These are phyloP conservation scores for Tiphia femorata DNA, from an alignment of 2,888 invertebrate genomes.

Conservation along the genomic window DNA sequence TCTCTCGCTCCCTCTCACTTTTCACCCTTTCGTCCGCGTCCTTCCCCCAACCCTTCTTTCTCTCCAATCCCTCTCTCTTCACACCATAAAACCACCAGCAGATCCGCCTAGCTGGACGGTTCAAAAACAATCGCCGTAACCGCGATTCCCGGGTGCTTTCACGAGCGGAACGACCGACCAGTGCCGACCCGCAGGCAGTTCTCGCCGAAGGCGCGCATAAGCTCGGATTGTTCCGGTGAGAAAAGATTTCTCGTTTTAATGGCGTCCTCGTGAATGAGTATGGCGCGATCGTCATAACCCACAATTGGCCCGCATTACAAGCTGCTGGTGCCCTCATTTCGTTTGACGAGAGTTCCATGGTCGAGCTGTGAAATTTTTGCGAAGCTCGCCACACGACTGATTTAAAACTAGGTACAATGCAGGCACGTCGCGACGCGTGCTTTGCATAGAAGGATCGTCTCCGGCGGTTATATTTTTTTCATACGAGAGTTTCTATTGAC, in stretches of 20 bases:
- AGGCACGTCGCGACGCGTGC: too few species aligned
- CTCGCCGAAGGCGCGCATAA: slow-evolving; percentile 19
- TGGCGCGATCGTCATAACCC: slow-evolving; percentile 24
- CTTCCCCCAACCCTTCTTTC: neutral
- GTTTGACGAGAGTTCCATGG: too few species aligned
- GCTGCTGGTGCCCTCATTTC: slow-evolving; percentile 6
- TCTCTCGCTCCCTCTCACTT: neutral
- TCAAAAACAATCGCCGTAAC: slow-evolving; percentile 49
- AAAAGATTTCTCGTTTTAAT: slow-evolving; percentile 30
- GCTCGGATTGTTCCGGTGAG: slow-evolving; percentile 8
- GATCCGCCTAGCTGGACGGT: slow-evolving; percentile 22
- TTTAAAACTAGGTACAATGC: too few species aligned
- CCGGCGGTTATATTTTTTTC: too few species aligned
- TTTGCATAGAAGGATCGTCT: too few species aligned
- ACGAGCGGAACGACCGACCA: slow-evolving; percentile 22
- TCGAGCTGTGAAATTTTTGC: too few species aligned
- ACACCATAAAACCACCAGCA: slow-evolving; percentile 28
- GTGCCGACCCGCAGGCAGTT: slow-evolving; percentile 32
- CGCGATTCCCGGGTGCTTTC: slow-evolving; percentile 24
- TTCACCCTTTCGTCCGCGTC: neutral
- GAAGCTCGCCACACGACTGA: too few species aligned
- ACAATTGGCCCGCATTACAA: neutral
- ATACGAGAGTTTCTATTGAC: too few species aligned
- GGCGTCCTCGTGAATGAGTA: slow-evolving; percentile 25
- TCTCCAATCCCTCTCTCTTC: slow-evolving; percentile 4